Percentiles rank a stretch among this genome's conserved stretches.
Evolutionary conservation across 1,140 invertebrate genomes (phyloP).

Genomic region (Mizuhopecten yessoensis): DNA sequence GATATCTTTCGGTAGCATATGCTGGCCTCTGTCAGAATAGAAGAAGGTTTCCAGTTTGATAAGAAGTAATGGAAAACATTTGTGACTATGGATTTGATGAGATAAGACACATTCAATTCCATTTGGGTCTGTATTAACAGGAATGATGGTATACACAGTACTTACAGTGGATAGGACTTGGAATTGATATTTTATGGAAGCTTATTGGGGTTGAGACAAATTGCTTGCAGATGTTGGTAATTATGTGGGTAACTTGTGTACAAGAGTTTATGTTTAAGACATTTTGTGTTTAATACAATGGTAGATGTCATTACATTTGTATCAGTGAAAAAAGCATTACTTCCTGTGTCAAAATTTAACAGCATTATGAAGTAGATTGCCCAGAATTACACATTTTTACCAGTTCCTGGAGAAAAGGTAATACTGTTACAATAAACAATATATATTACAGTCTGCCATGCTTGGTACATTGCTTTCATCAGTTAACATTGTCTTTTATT

Average conservation of each 20-base stretch:
- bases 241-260: background rate
- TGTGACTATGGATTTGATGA: background rate
- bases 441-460: no score
- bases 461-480: no score
- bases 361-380: background rate
- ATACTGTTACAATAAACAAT: background rate
- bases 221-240: background rate
- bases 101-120: background rate
- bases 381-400: background rate
- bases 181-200: background rate
- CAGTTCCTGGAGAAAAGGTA: background rate
- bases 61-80: background rate
- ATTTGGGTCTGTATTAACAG: background rate
- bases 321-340: background rate
- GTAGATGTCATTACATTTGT: background rate
- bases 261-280: background rate
- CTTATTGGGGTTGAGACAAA: background rate
- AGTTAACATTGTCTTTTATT: background rate
- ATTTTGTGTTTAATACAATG: background rate
- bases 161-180: background rate
- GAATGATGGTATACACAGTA: background rate
- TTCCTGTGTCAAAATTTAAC: background rate
- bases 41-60: background rate
- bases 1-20: background rate
- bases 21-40: background rate